phyloP scores from a whole-genome alignment of 2,888 invertebrate species.

The Cactoblastis cactorum region DNA sequence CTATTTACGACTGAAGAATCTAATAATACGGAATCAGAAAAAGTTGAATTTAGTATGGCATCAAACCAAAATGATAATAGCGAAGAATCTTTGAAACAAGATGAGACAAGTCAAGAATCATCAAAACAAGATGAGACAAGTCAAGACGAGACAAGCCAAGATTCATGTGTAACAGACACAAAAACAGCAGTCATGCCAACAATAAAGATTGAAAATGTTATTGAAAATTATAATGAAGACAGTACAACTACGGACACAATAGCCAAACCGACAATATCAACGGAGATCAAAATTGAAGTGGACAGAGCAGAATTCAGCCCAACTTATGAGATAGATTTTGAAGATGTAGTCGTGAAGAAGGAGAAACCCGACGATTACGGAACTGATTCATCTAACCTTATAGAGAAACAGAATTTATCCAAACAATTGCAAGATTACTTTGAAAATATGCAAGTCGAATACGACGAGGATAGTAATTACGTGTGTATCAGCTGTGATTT shows the following conservation, averaged over 20 bases:
- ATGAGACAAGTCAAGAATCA: no score
- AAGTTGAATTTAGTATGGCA: no score
- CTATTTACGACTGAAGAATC: no score
- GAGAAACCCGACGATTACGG: neutral
- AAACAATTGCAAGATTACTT: neutral
- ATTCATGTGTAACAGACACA: no score
- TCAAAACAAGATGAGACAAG: no score
- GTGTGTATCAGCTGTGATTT: neutral
- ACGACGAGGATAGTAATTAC: neutral
- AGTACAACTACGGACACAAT: neutral
- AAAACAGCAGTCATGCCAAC: neutral
- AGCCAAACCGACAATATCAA: neutral
- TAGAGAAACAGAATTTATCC: neutral
- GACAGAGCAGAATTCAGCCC: neutral
- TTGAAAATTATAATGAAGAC: neutral
- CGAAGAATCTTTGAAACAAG: no score
- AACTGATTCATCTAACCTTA: neutral
- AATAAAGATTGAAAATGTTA: neutral
- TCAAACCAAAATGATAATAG: no score
- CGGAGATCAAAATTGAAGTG: neutral
- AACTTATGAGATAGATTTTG: neutral
- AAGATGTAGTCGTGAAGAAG: neutral
- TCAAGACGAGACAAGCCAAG: no score
- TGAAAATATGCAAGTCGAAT: neutral
- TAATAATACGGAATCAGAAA: no score